These are phyloP conservation scores for Apamea crenata DNA, from an alignment of 2,888 invertebrate species.

Conservation along the genomic window DNA sequence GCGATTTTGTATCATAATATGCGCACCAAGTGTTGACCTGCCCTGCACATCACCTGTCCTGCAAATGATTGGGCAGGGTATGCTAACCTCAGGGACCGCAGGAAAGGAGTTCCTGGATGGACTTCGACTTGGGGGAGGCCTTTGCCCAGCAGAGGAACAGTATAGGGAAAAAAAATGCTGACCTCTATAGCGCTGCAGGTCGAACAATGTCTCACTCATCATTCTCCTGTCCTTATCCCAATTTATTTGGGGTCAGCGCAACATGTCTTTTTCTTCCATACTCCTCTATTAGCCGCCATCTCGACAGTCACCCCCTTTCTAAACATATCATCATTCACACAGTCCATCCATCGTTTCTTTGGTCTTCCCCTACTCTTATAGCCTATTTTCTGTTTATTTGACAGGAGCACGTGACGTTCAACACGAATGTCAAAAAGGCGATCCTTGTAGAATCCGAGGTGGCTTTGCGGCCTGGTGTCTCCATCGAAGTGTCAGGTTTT, in stretches of 20 bases:
- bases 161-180: too few relatives aligned
- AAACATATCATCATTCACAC: too few relatives aligned
- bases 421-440: conserved; percentile 73
- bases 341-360: too few relatives aligned
- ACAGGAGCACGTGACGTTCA: conserved; percentile 76
- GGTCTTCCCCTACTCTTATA: too few relatives aligned
- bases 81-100: not conserved
- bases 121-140: too few relatives aligned
- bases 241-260: too few relatives aligned
- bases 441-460: conserved; percentile 73
- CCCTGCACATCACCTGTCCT: not conserved
- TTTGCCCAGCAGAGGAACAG: too few relatives aligned
- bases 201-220: not conserved
- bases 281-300: too few relatives aligned
- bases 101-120: too few relatives aligned
- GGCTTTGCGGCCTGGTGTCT: conserved; percentile 66
- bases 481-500: conserved; percentile 78
- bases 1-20: not conserved
- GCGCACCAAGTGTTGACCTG: not conserved
- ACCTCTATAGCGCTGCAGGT: not conserved
- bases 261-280: too few relatives aligned
- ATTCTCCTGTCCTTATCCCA: too few relatives aligned
- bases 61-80: not conserved
- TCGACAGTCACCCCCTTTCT: too few relatives aligned
- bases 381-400: conserved; percentile 10